These are phyloP conservation scores for Salticus scenicus DNA, from an alignment of 2,888 invertebrate genomes.

Conservation along the genomic window DNA sequence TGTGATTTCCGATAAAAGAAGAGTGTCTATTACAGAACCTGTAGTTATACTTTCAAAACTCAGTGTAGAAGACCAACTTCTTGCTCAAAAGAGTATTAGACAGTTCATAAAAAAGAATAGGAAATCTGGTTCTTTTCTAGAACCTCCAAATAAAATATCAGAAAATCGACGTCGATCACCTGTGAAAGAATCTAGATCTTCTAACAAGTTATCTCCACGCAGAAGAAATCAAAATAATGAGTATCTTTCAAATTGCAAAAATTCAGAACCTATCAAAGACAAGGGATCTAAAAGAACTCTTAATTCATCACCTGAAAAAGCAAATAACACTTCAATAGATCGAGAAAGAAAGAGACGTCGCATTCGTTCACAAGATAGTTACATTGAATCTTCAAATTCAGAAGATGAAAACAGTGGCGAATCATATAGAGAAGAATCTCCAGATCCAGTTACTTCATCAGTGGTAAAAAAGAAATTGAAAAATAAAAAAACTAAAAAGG, in stretches of 20 bases:
- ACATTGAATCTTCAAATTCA: slow-evolving; percentile 69
- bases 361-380: slow-evolving; percentile 35
- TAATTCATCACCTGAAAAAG: slow-evolving; percentile 13
- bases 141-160: slow-evolving; percentile 32
- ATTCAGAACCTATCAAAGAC: slow-evolving; percentile 34
- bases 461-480: slow-evolving; percentile 62
- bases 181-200: slow-evolving; percentile 12
- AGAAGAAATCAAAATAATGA: slow-evolving; percentile 27
- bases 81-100: slow-evolving; percentile 82
- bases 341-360: slow-evolving; percentile 72
- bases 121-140: slow-evolving; percentile 24
- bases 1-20: background rate
- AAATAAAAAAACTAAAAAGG: slow-evolving; percentile 80
- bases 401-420: slow-evolving; percentile 67
- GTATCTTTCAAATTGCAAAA: slow-evolving; percentile 34
- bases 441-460: slow-evolving; percentile 17
- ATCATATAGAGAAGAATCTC: slow-evolving; percentile 34
- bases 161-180: slow-evolving; percentile 19
- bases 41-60: slow-evolving; percentile 81
- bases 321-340: slow-evolving; percentile 39
- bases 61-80: slow-evolving; percentile 80
- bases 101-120: slow-evolving; percentile 80
- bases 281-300: slow-evolving; percentile 37
- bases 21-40: slow-evolving; percentile 76
- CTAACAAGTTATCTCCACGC: slow-evolving; percentile 40